phyloP scores from a whole-genome alignment of 2,113 vertebrate species.

The Corythornis vintsioides region DNA sequence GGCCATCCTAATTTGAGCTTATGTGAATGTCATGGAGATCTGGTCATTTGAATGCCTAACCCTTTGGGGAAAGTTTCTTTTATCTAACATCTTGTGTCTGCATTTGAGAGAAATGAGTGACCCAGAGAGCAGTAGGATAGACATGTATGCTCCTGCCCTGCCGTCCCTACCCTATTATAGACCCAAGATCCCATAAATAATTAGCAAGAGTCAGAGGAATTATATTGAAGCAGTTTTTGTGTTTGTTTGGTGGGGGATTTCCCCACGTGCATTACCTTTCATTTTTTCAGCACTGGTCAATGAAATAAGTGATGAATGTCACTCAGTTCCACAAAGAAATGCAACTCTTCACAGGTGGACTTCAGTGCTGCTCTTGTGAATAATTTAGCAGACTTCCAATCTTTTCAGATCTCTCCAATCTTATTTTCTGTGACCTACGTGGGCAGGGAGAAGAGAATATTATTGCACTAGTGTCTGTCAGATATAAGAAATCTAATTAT shows the following conservation, averaged over 20 bases:
- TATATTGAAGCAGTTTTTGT: neutral
- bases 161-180: neutral
- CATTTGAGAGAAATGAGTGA: neutral
- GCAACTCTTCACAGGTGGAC: neutral
- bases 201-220: neutral
- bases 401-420: neutral
- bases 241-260: neutral
- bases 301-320: neutral
- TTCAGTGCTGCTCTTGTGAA: neutral
- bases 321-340: neutral
- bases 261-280: neutral
- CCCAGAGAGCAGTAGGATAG: neutral
- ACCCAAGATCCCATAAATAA: neutral
- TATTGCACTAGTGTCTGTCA: neutral
- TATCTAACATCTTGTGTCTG: neutral
- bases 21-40: neutral
- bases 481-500: constrained; percentile 22
- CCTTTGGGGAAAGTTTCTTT: neutral
- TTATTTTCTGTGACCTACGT: neutral
- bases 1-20: neutral
- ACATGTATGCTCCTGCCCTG: neutral
- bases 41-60: neutral
- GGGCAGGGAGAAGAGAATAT: neutral
- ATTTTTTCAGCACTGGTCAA: constrained; percentile 3
- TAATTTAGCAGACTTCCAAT: neutral